phyloP scores from a whole-genome alignment of 2,888 invertebrate genomes.

The Stictocephala bisonia region DNA sequence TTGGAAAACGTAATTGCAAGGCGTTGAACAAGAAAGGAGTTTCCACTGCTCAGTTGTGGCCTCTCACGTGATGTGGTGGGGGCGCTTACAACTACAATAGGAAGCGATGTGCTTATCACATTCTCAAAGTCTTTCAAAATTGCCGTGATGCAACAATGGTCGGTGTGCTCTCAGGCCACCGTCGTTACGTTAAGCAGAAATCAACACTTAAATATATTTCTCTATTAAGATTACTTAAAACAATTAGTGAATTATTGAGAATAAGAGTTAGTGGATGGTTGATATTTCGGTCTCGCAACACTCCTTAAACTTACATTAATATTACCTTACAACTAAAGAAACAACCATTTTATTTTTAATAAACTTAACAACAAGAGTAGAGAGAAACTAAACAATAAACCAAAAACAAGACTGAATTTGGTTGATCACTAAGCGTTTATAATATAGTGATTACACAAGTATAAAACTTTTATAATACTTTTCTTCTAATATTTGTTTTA shows the following conservation, averaged over 20 bases:
- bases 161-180: neutral
- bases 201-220: neutral
- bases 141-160: constrained; percentile 23
- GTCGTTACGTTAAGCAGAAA: neutral
- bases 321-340: constrained; percentile 39
- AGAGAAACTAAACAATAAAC: constrained; percentile 33
- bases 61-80: constrained; percentile 35
- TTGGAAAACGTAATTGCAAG: constrained; percentile 46
- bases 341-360: constrained; percentile 37
- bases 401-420: constrained; percentile 42
- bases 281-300: constrained; percentile 19
- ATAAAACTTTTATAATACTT: constrained; percentile 35
- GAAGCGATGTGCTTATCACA: constrained; percentile 38
- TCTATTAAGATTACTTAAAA: neutral
- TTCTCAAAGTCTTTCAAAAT: constrained; percentile 32
- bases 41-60: constrained; percentile 17
- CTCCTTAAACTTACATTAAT: constrained; percentile 20
- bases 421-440: constrained; percentile 45
- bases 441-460: constrained; percentile 27
- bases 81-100: constrained; percentile 3
- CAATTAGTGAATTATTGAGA: constrained; percentile 12
- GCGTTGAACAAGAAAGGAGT: constrained; percentile 5
- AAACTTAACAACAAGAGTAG: constrained; percentile 43
- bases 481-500: constrained; percentile 24
- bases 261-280: neutral